Conservation (phyloP, 1,140 invertebrate species). For the Cyclargus thomasi region DNA sequence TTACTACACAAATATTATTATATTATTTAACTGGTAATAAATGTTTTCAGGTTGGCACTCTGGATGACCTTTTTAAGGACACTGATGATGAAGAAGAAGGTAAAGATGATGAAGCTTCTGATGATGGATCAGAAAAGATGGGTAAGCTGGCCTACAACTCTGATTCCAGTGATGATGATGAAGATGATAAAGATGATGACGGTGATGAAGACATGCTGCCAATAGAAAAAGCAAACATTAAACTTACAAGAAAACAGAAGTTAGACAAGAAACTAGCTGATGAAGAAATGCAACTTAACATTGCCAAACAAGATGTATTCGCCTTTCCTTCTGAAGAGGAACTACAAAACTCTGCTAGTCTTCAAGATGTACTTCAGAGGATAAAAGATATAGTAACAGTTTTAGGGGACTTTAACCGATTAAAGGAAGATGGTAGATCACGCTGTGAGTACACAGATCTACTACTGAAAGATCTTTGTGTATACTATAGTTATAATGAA, state of each 20-base stretch:
- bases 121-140: slow-evolving; percentile 47
- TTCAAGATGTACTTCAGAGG: slow-evolving; percentile 91
- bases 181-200: slow-evolving; percentile 62
- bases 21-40: neutral
- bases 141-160: slow-evolving; percentile 60
- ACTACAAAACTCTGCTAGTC: slow-evolving; percentile 81
- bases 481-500: slow-evolving; percentile 98
- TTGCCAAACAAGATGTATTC: slow-evolving; percentile 84
- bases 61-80: slow-evolving; percentile 69
- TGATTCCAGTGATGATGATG: slow-evolving; percentile 69
- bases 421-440: slow-evolving; percentile 84
- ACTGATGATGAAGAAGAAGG: slow-evolving; percentile 52
- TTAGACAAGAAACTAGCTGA: slow-evolving; percentile 85
- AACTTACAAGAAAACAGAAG: slow-evolving; percentile 84
- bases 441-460: slow-evolving; percentile 89
- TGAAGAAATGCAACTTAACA: slow-evolving; percentile 86
- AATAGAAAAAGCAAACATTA: slow-evolving; percentile 90
- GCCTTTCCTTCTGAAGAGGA: slow-evolving; percentile 84
- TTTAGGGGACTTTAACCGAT: slow-evolving; percentile 90
- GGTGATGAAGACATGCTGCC: slow-evolving; percentile 84
- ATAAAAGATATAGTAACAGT: slow-evolving; percentile 93
- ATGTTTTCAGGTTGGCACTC: slow-evolving; percentile 59
- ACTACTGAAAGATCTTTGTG: slow-evolving; percentile 89
- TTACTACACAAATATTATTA: neutral
- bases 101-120: slow-evolving; percentile 36